Base-by-base conservation (phyloP, 2,113 vertebrate species). In the Pithys albifrons region DNA sequence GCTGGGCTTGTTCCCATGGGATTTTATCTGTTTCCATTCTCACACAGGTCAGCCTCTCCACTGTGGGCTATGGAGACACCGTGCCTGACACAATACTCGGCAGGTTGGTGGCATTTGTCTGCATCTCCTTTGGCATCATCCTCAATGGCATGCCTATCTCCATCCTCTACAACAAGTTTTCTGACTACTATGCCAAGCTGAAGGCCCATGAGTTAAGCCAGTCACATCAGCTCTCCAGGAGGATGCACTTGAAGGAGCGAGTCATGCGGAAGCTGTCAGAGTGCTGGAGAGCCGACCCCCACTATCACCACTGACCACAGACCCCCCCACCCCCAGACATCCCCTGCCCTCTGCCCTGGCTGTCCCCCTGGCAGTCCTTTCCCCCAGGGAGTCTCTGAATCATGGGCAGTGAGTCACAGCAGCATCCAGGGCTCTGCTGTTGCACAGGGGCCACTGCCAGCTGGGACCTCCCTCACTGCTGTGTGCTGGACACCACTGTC, bases 101-200 rank as follows among this genome's bases (percentile, higher is more conserved):
- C 88, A 97, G 98, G 80, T 94, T 98, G 19, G 98, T 99, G 92
- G 98, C 99, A 0, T 99, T 99, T 4, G 91, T 97, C 74, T 99
- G 99, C 97, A 99, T 99, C 97, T 99, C 98, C n/a, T 99, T 99
- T 0, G 99, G 99, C 48, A 99, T 99, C 96, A 99, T 99, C 96
- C 98, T 99, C 77, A 99, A 99, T 1, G 99, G 99, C 69, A 99
- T 99, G 99, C 99, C 99, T 92, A 99, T 98, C 97, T 99, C 98
- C 76, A 98, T 98, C 91, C 98, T 98, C 46, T 98, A 98, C 95
- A 98, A 98, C 96, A 99, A 99, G 95, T 99, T 98, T 91, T 98
- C 98, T 9, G 98, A 98, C 96, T 98, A 98, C 92, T 98, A 98
- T 16, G 97, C 97, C 95, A 98, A 98, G 95, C 97, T 98, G 77